Evolutionary conservation across 2,888 invertebrate species (phyloP), one percentile per base, ranked within the genome.

Genomic region (Timandra comae): DNA sequence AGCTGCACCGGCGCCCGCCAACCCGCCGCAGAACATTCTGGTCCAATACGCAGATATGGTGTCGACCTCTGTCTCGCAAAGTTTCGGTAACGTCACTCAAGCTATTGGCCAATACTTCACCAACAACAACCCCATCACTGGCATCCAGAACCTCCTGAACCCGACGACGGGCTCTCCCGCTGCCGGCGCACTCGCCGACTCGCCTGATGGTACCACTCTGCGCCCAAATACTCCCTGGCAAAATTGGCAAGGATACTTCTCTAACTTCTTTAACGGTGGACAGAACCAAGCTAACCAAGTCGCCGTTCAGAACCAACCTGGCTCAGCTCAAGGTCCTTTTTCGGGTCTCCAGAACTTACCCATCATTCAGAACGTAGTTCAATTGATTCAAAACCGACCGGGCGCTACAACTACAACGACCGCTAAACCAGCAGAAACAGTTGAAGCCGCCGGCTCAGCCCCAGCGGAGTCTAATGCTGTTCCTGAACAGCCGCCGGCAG

Each of bases 91-190:
- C 11, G 24, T 24, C 4, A 9, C 24, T 9, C 11, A 11, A 10
- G 3, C 24, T 6, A 24, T 24, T 6, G 24, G 24, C 10, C 24
- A 24, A 10, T 24, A 10, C 24, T 10, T 24, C 10, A 24, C 24
- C 0, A 24, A 24, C 24, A 24, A 11, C 24, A 9, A 34, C 24
- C 23, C 12, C 7, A 26, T 35, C 8, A 24, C 4, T 3, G 11
- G 11, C 4, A 31, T 23, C 1, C 27, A 29, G 9, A 35, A 39
- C 3, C 41, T 37, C 3, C 26, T 7, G n/a, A 36, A 25, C 7
- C 27, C 37, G 3, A 30, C 33, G 12, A 23, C 29, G 2, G 26
- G 19, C n/a, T 12, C 30, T 9, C 11, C 19, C 11, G 12, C 13
- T 12, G 27, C 21, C 2, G 22, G 22, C 8, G 33, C 24, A 6